Evolutionary conservation across 2,888 invertebrate genomes (phyloP).

Genomic region (Protonemura montana): DNA sequence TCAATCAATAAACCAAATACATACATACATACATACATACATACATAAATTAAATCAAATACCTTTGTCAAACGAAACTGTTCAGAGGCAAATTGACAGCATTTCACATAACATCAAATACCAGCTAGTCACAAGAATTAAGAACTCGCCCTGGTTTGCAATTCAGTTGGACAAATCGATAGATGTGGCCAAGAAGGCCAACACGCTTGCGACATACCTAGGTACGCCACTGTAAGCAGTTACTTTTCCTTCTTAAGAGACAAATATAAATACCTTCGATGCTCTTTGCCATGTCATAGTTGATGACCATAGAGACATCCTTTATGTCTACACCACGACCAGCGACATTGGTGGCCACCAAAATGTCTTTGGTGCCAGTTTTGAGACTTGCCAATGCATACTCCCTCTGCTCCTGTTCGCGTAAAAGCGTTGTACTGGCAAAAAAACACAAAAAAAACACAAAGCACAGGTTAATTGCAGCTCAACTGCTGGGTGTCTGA

Average conservation of each 20-base stretch:
- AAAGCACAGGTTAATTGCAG: background rate
- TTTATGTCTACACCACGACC: conserved; percentile 99
- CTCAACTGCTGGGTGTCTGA: too few species aligned
- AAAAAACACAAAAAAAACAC: conserved; percentile 43
- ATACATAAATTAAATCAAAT: background rate
- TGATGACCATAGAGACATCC: conserved; percentile 98
- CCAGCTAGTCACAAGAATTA: conserved; percentile 40
- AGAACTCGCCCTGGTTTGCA: conserved; percentile 44
- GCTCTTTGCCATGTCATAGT: conserved; percentile 99
- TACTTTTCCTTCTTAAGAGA: background rate
- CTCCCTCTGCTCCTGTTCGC: conserved; percentile 98
- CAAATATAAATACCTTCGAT: conserved; percentile 76
- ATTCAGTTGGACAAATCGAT: conserved; percentile 48
- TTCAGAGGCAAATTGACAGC: conserved; percentile 40
- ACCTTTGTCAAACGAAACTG: conserved; percentile 42
- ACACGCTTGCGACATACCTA: too few species aligned
- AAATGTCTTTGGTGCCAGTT: conserved; percentile 93
- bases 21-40: too few species aligned
- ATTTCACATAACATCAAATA: conserved; percentile 46
- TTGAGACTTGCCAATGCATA: conserved; percentile 97
- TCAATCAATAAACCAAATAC: too few species aligned
- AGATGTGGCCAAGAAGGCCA: conserved; percentile 44
- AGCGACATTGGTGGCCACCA: conserved; percentile 99
- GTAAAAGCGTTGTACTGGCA: conserved; percentile 91
- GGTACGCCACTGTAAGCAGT: too few species aligned